Evolutionary conservation across 2,113 vertebrate genomes (phyloP), one percentile per base, ranked within the genome.

Genomic region (Platichthys stellatus): DNA sequence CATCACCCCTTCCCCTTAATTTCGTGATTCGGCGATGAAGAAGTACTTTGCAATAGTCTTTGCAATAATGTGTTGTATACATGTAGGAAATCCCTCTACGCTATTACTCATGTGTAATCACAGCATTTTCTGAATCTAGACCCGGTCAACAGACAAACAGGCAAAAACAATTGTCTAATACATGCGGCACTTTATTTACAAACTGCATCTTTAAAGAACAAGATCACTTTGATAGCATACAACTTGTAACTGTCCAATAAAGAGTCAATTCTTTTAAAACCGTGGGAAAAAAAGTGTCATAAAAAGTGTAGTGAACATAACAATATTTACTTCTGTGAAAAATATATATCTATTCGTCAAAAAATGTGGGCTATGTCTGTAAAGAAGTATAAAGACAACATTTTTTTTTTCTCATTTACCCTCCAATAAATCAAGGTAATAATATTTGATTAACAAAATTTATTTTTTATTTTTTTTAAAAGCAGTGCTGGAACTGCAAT

Each of bases 311-410:
- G 86, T 76, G 92, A 94, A 94, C 90, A 96, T 94, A 70, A 28
- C 28, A 31, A 95, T 94, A 96, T 96, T 96, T 96, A 93, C 95
- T 94, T 95, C 85, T 95, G 95, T 96, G 96, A 98, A 98, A 31
- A 98, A 98, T 97, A 98, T 95, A 97, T 93, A 96, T 94, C 94
- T 97, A 96, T 96, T 94, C 95, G 94, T 96, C 95, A 96, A 90
- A 91, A 92, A 91, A 86, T 83, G 88, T 78, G 72, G 75, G 58
- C 79, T 89, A 87, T 79, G 69, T 86, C 62, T 86, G 74, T 81
- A 91, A 90, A 85, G 80, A 83, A 87, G 93, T 95, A 96, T 94
- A 96, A 96, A 96, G 92, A 93, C 94, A 95, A 93, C 86, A 94
- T 94, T 94, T 93, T 90, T 93, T 93, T 93, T 90, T 66, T 88